phyloP scores from a whole-genome alignment of 2,797 vertebrate species.

The Telmatherina bonti region DNA sequence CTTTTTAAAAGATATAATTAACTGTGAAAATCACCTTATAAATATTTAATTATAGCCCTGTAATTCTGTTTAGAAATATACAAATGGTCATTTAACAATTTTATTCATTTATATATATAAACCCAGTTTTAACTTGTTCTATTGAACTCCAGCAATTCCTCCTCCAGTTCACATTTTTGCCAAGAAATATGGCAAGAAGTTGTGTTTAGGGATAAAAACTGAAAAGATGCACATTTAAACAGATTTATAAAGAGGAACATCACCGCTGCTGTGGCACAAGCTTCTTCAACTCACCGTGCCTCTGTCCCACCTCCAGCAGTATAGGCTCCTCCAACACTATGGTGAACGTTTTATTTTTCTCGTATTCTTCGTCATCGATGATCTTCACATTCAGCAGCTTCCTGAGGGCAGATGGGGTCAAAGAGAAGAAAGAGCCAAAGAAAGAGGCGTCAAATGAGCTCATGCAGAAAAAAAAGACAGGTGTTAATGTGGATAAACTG shows the following conservation, averaged over 20 bases:
- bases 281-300: slow-evolving; percentile 81
- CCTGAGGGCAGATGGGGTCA: slow-evolving; percentile 68
- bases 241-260: slow-evolving; percentile 18
- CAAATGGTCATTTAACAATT: background rate
- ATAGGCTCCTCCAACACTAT: slow-evolving; percentile 86
- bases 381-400: slow-evolving; percentile 88
- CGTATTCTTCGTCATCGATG: slow-evolving; percentile 91
- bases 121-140: background rate
- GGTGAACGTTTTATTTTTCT: slow-evolving; percentile 90
- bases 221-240: too few relatives aligned
- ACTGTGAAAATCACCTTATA: background rate
- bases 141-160: background rate
- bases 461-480: slow-evolving; percentile 21
- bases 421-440: slow-evolving; percentile 5
- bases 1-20: background rate
- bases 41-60: background rate
- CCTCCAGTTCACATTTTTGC: slow-evolving; percentile 1
- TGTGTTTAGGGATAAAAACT: background rate
- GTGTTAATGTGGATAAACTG: slow-evolving; percentile 2
- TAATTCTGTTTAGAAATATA: background rate
- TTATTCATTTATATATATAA: background rate
- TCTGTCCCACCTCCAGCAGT: slow-evolving; percentile 86
- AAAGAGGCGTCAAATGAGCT: background rate
- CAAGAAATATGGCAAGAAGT: slow-evolving; percentile 1
- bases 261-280: slow-evolving; percentile 4